phyloP scores from a whole-genome alignment of 2,797 vertebrate genomes.

The Streptopelia turtur region DNA sequence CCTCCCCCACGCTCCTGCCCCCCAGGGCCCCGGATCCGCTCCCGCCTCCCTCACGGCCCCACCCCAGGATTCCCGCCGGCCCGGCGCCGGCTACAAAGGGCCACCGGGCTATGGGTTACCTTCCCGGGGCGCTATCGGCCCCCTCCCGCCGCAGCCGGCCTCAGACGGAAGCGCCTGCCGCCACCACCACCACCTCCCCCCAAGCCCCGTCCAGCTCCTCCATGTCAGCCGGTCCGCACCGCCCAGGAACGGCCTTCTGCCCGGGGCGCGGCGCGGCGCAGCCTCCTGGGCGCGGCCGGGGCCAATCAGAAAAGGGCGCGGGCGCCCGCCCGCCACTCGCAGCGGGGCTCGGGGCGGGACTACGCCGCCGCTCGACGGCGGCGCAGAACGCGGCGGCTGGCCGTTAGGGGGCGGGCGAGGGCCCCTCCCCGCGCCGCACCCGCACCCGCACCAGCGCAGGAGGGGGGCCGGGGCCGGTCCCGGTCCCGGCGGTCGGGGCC shows the following conservation, averaged over 20 bases:
- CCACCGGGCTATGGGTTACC: background rate
- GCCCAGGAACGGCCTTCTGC: too few species aligned
- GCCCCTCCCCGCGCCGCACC: background rate
- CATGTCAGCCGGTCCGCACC: slow-evolving; percentile 50
- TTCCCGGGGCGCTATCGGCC: background rate
- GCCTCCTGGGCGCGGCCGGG: background rate
- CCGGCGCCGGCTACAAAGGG: background rate
- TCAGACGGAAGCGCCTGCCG: background rate
- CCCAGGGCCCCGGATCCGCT: background rate
- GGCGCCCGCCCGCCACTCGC: background rate
- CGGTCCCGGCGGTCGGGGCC: too few species aligned
- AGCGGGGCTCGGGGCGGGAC: background rate
- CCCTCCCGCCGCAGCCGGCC: background rate
- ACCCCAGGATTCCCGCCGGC: background rate
- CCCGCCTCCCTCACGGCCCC: background rate
- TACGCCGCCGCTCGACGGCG: background rate
- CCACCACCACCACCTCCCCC: background rate
- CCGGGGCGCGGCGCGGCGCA: background rate
- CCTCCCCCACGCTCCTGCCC: background rate
- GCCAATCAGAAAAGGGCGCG: background rate
- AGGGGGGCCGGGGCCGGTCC: too few species aligned
- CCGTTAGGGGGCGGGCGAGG: background rate
- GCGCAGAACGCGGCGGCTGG: fast-evolving
- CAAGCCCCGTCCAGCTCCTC: slow-evolving; percentile 17
- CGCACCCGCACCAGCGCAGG: background rate